Evolutionary conservation across 2,113 vertebrate genomes (phyloP).

Genomic region (Bubo blakistoni): DNA sequence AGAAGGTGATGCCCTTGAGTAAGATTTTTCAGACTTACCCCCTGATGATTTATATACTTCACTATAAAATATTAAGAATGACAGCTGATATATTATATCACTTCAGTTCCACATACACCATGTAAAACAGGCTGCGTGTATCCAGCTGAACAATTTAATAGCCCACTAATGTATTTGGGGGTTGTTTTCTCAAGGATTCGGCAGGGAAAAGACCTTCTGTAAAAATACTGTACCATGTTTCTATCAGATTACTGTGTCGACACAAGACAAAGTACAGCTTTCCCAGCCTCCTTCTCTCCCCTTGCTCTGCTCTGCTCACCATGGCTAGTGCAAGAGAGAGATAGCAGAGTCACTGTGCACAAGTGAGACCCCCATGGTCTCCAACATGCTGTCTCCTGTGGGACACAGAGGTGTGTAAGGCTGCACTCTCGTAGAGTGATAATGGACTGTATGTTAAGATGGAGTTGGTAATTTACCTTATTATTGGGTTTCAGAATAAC

Average conservation of each 20-base stretch:
- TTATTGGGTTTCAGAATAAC: background rate
- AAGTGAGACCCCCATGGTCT: fast-evolving
- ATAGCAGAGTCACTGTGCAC: background rate
- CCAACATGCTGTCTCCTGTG: fast-evolving
- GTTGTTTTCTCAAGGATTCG: background rate
- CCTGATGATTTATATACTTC: background rate
- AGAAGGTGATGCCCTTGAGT: background rate
- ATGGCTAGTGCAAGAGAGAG: background rate
- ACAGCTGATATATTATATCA: background rate
- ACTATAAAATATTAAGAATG: background rate
- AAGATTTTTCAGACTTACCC: background rate
- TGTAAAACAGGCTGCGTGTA: background rate
- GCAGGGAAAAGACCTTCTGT: background rate
- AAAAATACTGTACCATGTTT: fast-evolving
- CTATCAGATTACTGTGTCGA: background rate
- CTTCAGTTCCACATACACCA: background rate
- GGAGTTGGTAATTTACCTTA: background rate
- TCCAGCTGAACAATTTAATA: background rate
- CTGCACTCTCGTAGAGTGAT: fast-evolving
- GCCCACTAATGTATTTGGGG: background rate
- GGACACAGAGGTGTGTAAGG: fast-evolving
- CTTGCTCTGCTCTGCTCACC: background rate
- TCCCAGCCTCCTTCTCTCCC: background rate
- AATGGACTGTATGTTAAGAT: background rate
- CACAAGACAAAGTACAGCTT: background rate